Evolutionary conservation across 2,113 vertebrate genomes (phyloP).

Genomic region (Rhineura floridana): DNA sequence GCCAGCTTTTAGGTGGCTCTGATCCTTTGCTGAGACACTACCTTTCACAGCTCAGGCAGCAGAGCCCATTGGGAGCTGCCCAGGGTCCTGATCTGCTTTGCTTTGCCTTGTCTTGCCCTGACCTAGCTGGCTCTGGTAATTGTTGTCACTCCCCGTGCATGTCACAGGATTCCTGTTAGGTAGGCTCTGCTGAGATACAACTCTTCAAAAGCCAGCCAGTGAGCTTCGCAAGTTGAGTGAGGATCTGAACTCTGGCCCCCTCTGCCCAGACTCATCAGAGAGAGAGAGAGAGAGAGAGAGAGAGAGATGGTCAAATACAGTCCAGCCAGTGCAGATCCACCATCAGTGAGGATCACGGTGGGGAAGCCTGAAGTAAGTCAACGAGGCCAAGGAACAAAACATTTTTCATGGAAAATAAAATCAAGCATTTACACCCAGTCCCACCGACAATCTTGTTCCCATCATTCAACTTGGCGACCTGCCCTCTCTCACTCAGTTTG

Average conservation of each 20-base stretch:
- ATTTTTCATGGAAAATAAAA: neutral
- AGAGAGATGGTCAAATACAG: constrained; percentile 58
- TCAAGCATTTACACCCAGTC: neutral
- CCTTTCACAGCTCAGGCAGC: too few species aligned
- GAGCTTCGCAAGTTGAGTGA: neutral
- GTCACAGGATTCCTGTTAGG: too few species aligned
- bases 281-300: too few species aligned
- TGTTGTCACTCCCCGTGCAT: too few species aligned
- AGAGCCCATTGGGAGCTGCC: too few species aligned
- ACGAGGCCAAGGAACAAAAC: neutral
- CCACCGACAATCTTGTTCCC: accelerated
- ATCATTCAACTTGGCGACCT: neutral
- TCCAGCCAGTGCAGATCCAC: constrained; percentile 62
- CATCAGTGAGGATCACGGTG: constrained; percentile 27
- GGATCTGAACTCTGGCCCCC: too few species aligned
- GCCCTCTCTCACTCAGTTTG: neutral
- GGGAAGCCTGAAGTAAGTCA: constrained; percentile 26
- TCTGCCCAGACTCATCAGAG: neutral
- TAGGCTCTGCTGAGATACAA: neutral
- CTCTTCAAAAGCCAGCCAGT: neutral
- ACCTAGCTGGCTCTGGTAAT: too few species aligned
- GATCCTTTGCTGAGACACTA: too few species aligned
- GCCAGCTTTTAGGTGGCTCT: too few species aligned
- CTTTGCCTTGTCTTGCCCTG: too few species aligned
- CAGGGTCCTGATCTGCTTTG: too few species aligned